Percentiles rank a stretch among this genome's conserved stretches.
Conservation (phyloP, 2,113 vertebrate genomes). For the Pollachius pollachius region DNA sequence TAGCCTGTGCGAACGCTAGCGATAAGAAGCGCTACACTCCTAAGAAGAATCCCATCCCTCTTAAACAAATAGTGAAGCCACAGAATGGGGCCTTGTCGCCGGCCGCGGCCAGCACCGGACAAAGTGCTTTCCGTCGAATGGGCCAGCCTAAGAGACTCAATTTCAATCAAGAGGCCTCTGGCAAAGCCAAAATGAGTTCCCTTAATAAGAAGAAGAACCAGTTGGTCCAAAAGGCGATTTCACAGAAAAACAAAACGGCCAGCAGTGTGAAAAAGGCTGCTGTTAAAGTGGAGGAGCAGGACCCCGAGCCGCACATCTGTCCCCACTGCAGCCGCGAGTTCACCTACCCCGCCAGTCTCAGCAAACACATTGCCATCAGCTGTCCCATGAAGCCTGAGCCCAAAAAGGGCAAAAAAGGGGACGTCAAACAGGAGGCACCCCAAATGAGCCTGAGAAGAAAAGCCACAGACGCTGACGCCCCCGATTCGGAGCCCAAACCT, state of each 20-base stretch:
- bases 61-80: slow-evolving; percentile 88
- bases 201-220: slow-evolving; percentile 93
- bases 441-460: slow-evolving; percentile 75
- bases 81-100: slow-evolving; percentile 78
- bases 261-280: slow-evolving; percentile 79
- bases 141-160: slow-evolving; percentile 94
- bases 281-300: slow-evolving; percentile 62
- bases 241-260: slow-evolving; percentile 86
- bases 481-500: slow-evolving; percentile 59
- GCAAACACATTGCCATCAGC: slow-evolving; percentile 86
- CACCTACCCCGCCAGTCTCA: slow-evolving; percentile 91
- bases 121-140: slow-evolving; percentile 86
- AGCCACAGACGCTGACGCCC: slow-evolving; percentile 78
- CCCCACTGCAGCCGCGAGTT: slow-evolving; percentile 91
- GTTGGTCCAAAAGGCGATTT: slow-evolving; percentile 92
- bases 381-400: slow-evolving; percentile 89
- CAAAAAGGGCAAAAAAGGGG: slow-evolving; percentile 79
- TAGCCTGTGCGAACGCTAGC: slow-evolving; percentile 92
- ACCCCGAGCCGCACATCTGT: slow-evolving; percentile 79
- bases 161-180: slow-evolving; percentile 84
- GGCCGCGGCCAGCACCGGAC: slow-evolving; percentile 61
- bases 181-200: slow-evolving; percentile 86
- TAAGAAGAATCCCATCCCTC: slow-evolving; percentile 95
- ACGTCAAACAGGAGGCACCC: slow-evolving; percentile 75
- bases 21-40: slow-evolving; percentile 97